Base-by-base conservation (phyloP, 2,888 invertebrate species). In the Parasteatoda lunata region DNA sequence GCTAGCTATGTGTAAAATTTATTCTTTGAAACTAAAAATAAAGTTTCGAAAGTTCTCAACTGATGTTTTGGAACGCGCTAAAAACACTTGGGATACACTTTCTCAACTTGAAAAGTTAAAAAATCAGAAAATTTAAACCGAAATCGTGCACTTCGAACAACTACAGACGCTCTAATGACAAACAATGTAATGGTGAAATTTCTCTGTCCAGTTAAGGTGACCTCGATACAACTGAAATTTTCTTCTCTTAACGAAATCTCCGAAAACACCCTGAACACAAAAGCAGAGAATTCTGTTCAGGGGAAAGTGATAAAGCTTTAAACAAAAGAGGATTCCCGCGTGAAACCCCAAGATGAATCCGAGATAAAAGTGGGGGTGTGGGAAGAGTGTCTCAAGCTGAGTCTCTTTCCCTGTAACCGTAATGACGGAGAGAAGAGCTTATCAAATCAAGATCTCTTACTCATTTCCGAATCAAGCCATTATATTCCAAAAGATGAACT, bases 401-500 rank as follows among this genome's bases (percentile, higher is more conserved):
- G 59, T 51, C 59, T 70, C 77, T 65, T 69, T 71, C 70, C 54
- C 75, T 75, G 69, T 77, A 77, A 84, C 77, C 70, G 83, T 84
- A 84, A 84, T 84, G 83, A 84, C 77, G 52, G 83, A 83, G 83
- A 83, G 76, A 83, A 64, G 51, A 47, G 68, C 83, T 77, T 84
- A 83, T 83, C 83, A 66, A 15, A 69, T 49, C 7, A 45, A 66
- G 65, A 83, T 83, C 83, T 83, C 83, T 65, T 84, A 77, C 83
- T 84, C 83, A 84, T 84, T 84, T 84, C 83, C 83, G 83, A 84
- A 84, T 84, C 66, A 52, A 48, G 64, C 83, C 83, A 84, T 84
- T 84, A 84, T 84, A 84, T 84, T 77, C 83, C 71, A 84, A 84
- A 83, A 84, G 83, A 84, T 84, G 83, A 84, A 72, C 77, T 84